Evolutionary conservation across 2,113 vertebrate genomes (phyloP).

Genomic region (Cacatua alba): DNA sequence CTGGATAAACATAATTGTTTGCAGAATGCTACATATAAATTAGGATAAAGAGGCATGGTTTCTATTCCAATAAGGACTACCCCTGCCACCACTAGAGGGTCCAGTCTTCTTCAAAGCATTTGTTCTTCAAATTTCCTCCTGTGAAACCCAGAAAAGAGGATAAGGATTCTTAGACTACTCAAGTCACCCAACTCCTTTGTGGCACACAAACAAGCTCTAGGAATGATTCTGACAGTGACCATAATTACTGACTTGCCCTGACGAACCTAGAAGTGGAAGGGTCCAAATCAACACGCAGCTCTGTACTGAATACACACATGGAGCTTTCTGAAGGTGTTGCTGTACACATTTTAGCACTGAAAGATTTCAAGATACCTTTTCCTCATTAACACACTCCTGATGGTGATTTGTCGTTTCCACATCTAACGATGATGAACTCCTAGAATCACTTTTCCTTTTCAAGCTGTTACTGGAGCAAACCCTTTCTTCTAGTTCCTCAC

Average conservation of each 20-base stretch:
- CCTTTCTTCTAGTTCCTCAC: neutral
- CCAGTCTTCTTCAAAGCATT: neutral
- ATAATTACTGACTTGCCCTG: neutral
- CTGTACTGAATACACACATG: accelerated
- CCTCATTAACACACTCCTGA: slow-evolving; percentile 42
- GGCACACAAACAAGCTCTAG: neutral
- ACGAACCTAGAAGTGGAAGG: neutral
- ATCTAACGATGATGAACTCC: neutral
- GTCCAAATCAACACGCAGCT: neutral
- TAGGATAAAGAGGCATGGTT: neutral
- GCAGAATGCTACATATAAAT: neutral
- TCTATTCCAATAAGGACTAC: neutral
- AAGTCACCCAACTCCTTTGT: neutral
- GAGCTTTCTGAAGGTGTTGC: neutral
- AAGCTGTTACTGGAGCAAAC: slow-evolving; percentile 35
- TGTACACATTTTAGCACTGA: neutral
- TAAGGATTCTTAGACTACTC: neutral
- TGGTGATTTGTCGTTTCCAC: neutral
- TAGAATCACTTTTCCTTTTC: slow-evolving; percentile 10
- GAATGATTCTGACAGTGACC: neutral
- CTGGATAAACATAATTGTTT: neutral
- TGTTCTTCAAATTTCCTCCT: neutral
- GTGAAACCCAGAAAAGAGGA: neutral
- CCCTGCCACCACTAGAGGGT: neutral
- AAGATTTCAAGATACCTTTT: slow-evolving; percentile 60